Evolutionary conservation across 2,113 vertebrate species (phyloP), one percentile per base, ranked within the genome.

Genomic region (Lipotes vexillifer): DNA sequence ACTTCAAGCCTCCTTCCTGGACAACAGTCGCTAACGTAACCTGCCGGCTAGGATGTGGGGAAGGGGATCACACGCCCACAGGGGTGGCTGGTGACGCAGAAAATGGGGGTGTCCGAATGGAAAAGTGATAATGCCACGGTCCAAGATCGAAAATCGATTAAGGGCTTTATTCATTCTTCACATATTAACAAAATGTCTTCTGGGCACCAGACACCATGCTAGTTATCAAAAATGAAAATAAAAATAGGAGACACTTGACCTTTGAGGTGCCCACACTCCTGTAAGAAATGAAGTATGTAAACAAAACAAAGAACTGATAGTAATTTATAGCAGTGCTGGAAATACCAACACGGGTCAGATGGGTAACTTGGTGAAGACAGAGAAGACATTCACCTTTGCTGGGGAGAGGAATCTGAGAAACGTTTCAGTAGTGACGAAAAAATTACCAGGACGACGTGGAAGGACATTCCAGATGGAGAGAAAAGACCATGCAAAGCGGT

Each of bases 1-100:
- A 72, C 27, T n/a, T 55, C 65, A 41, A 92, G 12, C 0, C 17
- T 96, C 41, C 14, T 71, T 94, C 15, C 38, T 21, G 6, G 68
- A 36, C 25, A 61, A 72, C 18, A 33, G 44, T 31, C 27, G 38
- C 21, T n/a, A 68, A 72, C 6, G 14, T 31, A 52, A 41, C 8
- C 13, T 27, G 17, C 1, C 20, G 41, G 15, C 5, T 12, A 2
- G 29, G 5, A 36, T 2, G 11, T 85, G 2, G 17, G 23, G 4
- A 4, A 14, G 2, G 12, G 8, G 8, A 1, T 29, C 4, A 27
- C 8, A 3, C 12, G 6, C 6, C 41, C 12, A 14, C 14, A 41
- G 9, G 6, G 4, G 8, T 41, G 21, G 14, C 2, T 49, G 0
- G 0, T 38, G 77, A 55, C 14, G 23, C 82, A 8, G 33, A 61